phyloP scores from a whole-genome alignment of 2,888 invertebrate species.

The Chydorus sphaericus region DNA sequence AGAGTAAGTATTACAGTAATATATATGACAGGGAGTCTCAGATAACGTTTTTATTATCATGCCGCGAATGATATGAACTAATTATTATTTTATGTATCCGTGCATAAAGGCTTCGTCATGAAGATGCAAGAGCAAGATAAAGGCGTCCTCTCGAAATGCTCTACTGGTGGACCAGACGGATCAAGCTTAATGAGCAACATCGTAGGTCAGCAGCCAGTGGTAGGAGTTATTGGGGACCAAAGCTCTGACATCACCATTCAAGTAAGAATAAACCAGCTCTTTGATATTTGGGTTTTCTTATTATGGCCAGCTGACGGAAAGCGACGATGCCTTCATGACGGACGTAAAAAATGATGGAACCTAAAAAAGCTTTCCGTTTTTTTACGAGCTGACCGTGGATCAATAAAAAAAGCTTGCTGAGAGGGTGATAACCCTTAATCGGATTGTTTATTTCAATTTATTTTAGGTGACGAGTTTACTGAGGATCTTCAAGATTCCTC shows the following conservation, averaged over 20 bases:
- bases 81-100: not conserved
- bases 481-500: constrained; percentile 37
- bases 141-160: not conserved
- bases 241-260: constrained; percentile 38
- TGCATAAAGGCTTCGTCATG: not conserved
- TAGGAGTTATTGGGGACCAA: constrained; percentile 38
- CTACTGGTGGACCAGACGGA: not conserved
- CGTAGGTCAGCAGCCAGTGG: constrained; percentile 28
- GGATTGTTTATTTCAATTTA: not conserved
- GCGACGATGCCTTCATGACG: not conserved
- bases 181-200: not conserved
- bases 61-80: not conserved
- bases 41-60: not conserved
- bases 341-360: too few relatives aligned
- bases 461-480: constrained; percentile 36
- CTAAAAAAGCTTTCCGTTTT: too few relatives aligned
- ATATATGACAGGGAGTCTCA: too few relatives aligned
- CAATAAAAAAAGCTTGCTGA: too few relatives aligned
- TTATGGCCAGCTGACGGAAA: not conserved
- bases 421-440: too few relatives aligned
- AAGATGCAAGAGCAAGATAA: not conserved
- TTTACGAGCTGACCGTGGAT: too few relatives aligned
- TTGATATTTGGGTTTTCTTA: not conserved
- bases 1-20: constrained; percentile 3
- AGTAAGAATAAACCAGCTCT: constrained; percentile 22